Evolutionary conservation across 2,888 invertebrate species (phyloP).

Genomic region (Aproaerema taeniolella): DNA sequence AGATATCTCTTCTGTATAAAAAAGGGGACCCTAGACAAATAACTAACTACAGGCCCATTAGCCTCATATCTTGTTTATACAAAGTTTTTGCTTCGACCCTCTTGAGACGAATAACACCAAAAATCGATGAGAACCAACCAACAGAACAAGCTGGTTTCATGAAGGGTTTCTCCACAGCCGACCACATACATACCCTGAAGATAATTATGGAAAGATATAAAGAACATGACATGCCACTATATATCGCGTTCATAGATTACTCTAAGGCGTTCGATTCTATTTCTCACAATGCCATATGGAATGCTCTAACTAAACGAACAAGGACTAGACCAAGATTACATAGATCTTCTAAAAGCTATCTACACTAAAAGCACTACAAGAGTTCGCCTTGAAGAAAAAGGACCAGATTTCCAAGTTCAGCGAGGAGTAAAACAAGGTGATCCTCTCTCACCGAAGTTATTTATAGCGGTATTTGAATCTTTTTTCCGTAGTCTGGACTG

Average conservation of each 20-base stretch:
- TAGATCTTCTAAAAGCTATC: slow-evolving; percentile 5
- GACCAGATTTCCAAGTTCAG: slow-evolving; percentile 14
- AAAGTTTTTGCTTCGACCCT: slow-evolving; percentile 1
- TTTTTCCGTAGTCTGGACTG: slow-evolving; percentile 13
- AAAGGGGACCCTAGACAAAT: neutral
- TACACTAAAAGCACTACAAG: slow-evolving; percentile 8
- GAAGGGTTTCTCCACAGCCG: neutral
- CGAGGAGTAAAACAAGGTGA: slow-evolving; percentile 20
- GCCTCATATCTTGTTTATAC: neutral
- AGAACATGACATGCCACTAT: neutral
- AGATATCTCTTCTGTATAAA: neutral
- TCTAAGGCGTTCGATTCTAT: slow-evolving; percentile 13
- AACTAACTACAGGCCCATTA: slow-evolving; percentile 3
- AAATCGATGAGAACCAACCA: slow-evolving; percentile 3
- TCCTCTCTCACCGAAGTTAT: slow-evolving; percentile 17
- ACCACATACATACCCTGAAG: slow-evolving; percentile 4
- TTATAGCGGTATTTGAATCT: slow-evolving; percentile 14
- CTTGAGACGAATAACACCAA: neutral
- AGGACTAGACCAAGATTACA: slow-evolving; percentile 12
- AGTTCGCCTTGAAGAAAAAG: slow-evolving; percentile 15
- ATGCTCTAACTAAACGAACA: slow-evolving; percentile 4
- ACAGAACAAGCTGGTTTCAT: slow-evolving; percentile 4
- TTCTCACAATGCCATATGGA: slow-evolving; percentile 5
- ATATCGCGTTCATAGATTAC: slow-evolving; percentile 9
- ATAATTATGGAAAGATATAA: slow-evolving; percentile 3